A percentile compares a stretch with the other conserved stretches of the same genome.
Evolutionary conservation across 2,888 invertebrate genomes (phyloP).

Genomic region (Hemithea aestivaria): DNA sequence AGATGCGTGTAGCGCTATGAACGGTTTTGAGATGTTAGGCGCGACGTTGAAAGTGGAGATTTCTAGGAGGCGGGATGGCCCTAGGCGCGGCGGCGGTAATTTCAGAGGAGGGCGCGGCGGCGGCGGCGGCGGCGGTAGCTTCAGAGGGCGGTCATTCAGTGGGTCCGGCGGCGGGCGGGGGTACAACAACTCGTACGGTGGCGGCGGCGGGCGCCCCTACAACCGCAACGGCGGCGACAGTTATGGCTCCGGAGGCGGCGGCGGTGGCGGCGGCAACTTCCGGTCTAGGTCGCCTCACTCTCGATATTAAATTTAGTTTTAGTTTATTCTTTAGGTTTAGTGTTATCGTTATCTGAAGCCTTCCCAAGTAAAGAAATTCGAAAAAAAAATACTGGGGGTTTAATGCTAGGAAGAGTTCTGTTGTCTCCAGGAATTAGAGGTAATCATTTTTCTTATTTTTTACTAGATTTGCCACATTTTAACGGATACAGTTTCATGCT

Average conservation of each 20-base stretch:
- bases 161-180: slow-evolving; percentile 76
- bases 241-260: slow-evolving; percentile 64
- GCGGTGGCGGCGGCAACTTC: slow-evolving; percentile 70
- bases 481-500: background rate
- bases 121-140: slow-evolving; percentile 68
- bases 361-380: slow-evolving; percentile 75
- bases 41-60: slow-evolving; percentile 93
- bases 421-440: slow-evolving; percentile 65
- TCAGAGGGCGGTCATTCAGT: slow-evolving; percentile 50
- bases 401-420: slow-evolving; percentile 69
- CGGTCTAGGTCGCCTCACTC: slow-evolving; percentile 74
- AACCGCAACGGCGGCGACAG: slow-evolving; percentile 66
- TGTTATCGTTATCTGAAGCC: slow-evolving; percentile 79
- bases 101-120: slow-evolving; percentile 71
- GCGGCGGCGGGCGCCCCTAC: slow-evolving; percentile 57
- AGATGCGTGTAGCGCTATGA: slow-evolving; percentile 92
- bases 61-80: slow-evolving; percentile 88
- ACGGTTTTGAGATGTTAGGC: slow-evolving; percentile 92
- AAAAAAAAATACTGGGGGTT: slow-evolving; percentile 72
- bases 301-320: slow-evolving; percentile 72
- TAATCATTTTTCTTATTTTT: slow-evolving; percentile 34
- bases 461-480: slow-evolving; percentile 10
- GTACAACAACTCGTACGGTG: slow-evolving; percentile 78
- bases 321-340: slow-evolving; percentile 70
- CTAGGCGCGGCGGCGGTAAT: slow-evolving; percentile 76